phyloP scores from a whole-genome alignment of 2,113 vertebrate genomes.

The Motacilla tschutschensis region DNA sequence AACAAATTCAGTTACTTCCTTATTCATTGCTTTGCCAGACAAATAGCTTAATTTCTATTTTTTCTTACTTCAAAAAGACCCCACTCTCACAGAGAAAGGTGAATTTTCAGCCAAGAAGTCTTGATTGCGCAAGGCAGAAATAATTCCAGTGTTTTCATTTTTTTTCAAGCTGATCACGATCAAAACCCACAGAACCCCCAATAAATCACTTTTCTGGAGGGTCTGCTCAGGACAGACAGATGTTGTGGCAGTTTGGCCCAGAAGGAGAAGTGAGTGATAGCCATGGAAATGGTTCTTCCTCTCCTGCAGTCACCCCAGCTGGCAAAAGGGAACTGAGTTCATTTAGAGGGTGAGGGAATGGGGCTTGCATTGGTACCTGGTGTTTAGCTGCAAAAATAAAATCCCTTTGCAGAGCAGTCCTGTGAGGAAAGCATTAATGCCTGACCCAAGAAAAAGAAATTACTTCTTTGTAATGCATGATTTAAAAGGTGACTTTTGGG shows the following conservation, averaged over 20 bases:
- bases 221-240: background rate
- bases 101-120: background rate
- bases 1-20: background rate
- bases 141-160: background rate
- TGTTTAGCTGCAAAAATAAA: background rate
- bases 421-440: background rate
- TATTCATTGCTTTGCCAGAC: background rate
- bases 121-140: background rate
- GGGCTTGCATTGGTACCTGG: background rate
- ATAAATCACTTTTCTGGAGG: background rate
- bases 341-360: background rate
- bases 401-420: background rate
- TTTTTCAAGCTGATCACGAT: background rate
- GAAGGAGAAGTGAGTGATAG: conserved; percentile 18
- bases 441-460: background rate
- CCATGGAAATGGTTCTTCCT: background rate
- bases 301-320: background rate
- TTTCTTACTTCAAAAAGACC: accelerated
- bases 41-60: background rate
- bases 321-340: background rate
- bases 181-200: background rate
- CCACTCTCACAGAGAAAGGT: background rate
- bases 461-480: background rate
- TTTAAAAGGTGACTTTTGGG: accelerated
- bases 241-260: background rate